phyloP scores from a whole-genome alignment of 1,140 invertebrate species.

The Dendroctonus ponderosae region DNA sequence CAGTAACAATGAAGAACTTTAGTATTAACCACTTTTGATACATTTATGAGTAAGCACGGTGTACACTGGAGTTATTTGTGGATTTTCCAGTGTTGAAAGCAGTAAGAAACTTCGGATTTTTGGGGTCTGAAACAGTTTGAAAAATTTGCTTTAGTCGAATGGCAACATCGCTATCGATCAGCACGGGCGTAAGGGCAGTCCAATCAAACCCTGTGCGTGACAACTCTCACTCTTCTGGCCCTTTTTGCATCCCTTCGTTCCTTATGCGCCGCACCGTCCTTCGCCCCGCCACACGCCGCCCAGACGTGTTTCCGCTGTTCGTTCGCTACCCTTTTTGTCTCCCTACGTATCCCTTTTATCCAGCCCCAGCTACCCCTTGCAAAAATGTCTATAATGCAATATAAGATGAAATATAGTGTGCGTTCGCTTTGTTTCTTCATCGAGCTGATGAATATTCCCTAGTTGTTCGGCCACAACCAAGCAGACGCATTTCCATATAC shows the following conservation, averaged over 20 bases:
- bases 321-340: constrained; percentile 30
- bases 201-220: constrained; percentile 51
- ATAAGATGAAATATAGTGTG: constrained; percentile 10
- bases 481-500: too few species aligned
- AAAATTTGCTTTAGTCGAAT: background rate
- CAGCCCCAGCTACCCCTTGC: constrained; percentile 22
- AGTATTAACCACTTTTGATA: too few species aligned
- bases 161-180: constrained; percentile 45
- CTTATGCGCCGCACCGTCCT: constrained; percentile 16
- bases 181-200: constrained; percentile 39
- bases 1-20: too few species aligned
- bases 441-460: too few species aligned
- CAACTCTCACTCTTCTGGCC: constrained; percentile 49
- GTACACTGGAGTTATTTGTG: too few species aligned
- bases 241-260: constrained; percentile 41
- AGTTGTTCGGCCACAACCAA: too few species aligned
- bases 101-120: too few species aligned
- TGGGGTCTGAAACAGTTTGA: too few species aligned
- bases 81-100: too few species aligned
- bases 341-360: constrained; percentile 25
- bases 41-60: too few species aligned
- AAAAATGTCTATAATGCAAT: constrained; percentile 31
- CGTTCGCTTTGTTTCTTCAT: constrained; percentile 1
- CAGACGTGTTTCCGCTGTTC: constrained; percentile 31
- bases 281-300: background rate